These are phyloP conservation scores for Aurelia aurita DNA, from an alignment of 30 jellyfish, hydroid and myxozoan species.

Conservation along the genomic window DNA sequence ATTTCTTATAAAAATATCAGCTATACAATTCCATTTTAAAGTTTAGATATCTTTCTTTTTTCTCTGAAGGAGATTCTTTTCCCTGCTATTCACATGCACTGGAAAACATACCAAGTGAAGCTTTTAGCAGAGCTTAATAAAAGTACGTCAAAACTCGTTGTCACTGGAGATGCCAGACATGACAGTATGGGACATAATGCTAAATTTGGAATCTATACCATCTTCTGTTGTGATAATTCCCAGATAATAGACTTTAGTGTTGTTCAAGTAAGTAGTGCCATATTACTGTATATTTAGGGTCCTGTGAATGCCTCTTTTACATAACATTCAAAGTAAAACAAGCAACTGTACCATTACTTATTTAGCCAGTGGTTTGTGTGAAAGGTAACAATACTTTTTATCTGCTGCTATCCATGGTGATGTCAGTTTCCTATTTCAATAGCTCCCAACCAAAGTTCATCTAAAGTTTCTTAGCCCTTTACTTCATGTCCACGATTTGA, in stretches of 20 bases:
- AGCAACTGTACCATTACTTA: too few relatives aligned
- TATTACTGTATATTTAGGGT: too few relatives aligned
- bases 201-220: conserved; percentile 21
- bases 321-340: too few relatives aligned
- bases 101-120: conserved; percentile 4
- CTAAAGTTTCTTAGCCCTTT: too few relatives aligned
- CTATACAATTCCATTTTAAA: not conserved
- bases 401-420: too few relatives aligned
- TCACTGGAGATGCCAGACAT: conserved; percentile 49
- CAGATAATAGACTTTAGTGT: conserved; percentile 24
- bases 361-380: too few relatives aligned
- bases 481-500: too few relatives aligned
- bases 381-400: too few relatives aligned
- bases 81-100: conserved; percentile 11
- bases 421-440: too few relatives aligned
- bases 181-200: conserved; percentile 56
- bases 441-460: too few relatives aligned
- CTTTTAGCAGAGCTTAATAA: not conserved
- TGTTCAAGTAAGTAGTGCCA: conserved; percentile 6
- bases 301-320: too few relatives aligned
- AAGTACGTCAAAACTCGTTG: not conserved
- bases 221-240: conserved; percentile 13
- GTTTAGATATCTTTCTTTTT: not conserved
- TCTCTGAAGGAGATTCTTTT: not conserved
- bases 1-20: too few relatives aligned